Conservation (phyloP, 2,797 vertebrate species). For the Scolopax rusticola region DNA sequence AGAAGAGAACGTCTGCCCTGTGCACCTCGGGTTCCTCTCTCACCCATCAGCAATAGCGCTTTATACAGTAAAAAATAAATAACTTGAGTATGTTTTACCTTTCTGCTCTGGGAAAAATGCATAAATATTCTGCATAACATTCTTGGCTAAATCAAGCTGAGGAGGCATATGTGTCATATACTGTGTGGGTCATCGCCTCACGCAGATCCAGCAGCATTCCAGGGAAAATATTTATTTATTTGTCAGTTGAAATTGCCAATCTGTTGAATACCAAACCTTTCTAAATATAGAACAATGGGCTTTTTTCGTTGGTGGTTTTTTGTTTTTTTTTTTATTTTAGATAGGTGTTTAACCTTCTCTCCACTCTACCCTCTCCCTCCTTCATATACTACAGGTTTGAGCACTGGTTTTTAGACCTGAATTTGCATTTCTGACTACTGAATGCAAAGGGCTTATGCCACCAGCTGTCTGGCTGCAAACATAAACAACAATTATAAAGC, state of each 20-base stretch:
- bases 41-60: not conserved
- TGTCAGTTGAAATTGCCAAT: not conserved
- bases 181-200: not conserved
- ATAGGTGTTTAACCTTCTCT: not conserved
- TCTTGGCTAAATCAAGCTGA: not conserved
- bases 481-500: not conserved
- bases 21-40: not conserved
- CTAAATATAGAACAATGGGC: not conserved
- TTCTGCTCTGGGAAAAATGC: not conserved
- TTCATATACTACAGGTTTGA: accelerated
- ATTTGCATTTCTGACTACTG: not conserved
- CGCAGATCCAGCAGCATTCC: not conserved
- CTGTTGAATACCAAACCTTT: not conserved
- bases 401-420: not conserved
- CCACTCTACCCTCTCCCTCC: not conserved
- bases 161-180: not conserved
- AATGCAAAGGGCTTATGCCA: not conserved
- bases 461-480: not conserved
- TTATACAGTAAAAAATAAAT: not conserved
- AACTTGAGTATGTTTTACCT: not conserved
- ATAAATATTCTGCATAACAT: not conserved
- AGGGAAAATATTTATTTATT: not conserved
- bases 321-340: not conserved
- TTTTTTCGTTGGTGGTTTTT: not conserved
- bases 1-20: not conserved